Percentiles rank a stretch among this genome's conserved stretches.
Conservation (phyloP, 2,888 invertebrate genomes). For the Pherbina coryleti region DNA sequence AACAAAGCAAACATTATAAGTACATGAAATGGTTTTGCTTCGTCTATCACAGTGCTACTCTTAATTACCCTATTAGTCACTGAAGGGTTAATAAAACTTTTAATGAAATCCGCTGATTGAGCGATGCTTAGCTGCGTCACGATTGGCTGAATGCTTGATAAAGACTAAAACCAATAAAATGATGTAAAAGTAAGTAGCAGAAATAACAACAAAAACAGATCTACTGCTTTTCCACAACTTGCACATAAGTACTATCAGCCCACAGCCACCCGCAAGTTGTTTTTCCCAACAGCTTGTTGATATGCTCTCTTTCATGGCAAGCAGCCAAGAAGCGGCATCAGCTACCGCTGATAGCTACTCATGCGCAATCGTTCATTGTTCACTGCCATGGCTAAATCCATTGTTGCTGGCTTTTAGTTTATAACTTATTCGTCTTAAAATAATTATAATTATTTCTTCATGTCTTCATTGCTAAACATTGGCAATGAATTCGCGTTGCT, state of each 20-base stretch:
- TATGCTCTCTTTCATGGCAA: slow-evolving; percentile 39
- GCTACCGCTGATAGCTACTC: neutral
- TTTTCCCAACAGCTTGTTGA: slow-evolving; percentile 15
- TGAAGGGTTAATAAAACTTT: neutral
- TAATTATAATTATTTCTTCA: slow-evolving; percentile 18
- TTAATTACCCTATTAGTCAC: too few relatives aligned
- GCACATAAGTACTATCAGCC: neutral
- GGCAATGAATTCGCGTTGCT: slow-evolving; percentile 38
- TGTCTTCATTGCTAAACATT: slow-evolving; percentile 27
- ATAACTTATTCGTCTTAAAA: slow-evolving; percentile 16
- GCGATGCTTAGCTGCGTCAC: neutral
- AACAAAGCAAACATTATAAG: too few relatives aligned
- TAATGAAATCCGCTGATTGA: neutral
- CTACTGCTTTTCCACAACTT: neutral
- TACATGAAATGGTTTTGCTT: too few relatives aligned
- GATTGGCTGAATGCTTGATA: neutral
- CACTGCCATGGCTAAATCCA: neutral
- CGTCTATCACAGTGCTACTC: too few relatives aligned
- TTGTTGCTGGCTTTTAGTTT: neutral
- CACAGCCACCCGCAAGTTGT: neutral
- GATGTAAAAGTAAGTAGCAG: neutral
- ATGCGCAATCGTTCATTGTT: neutral
- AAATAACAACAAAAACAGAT: neutral
- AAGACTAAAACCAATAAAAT: neutral
- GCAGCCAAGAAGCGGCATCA: neutral